Evolutionary conservation across 92 coral and sea anemone species (phyloP).

Genomic region (Umimayanthus kanabou): DNA sequence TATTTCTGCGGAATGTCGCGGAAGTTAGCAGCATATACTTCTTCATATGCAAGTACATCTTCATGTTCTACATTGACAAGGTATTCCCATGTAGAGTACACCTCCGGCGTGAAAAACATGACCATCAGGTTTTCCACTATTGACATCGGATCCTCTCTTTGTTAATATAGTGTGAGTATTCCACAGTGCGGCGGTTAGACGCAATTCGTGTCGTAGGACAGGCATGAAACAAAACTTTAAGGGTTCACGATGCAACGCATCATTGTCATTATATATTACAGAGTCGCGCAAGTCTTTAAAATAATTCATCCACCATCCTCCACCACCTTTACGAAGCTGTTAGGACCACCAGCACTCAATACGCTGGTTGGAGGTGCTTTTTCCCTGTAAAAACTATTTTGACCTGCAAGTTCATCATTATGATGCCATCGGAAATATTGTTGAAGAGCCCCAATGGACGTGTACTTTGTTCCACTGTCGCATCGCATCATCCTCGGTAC

Average conservation of each 20-base stretch:
- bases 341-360: constrained; percentile 71
- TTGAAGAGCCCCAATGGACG: constrained; percentile 41
- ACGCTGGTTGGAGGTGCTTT: constrained; percentile 59
- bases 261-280: constrained; percentile 39
- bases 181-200: constrained; percentile 38
- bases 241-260: constrained; percentile 30
- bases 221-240: constrained; percentile 55
- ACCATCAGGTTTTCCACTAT: constrained; percentile 49
- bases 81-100: constrained; percentile 28
- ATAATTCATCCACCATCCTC: constrained; percentile 60
- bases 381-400: constrained; percentile 51
- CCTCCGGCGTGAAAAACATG: constrained; percentile 45
- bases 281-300: constrained; percentile 57
- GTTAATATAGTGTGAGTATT: constrained; percentile 37
- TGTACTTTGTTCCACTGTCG: constrained; percentile 53
- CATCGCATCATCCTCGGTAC: constrained; percentile 45
- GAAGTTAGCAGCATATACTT: constrained; percentile 36
- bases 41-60: constrained; percentile 38
- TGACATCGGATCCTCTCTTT: constrained; percentile 26
- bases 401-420: constrained; percentile 41
- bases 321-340: constrained; percentile 50
- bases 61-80: constrained; percentile 35
- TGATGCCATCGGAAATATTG: constrained; percentile 50
- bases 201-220: constrained; percentile 26
- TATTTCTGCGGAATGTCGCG: constrained; percentile 26